Conservation (phyloP, 2,113 vertebrate species). For the Bos javanicus region DNA sequence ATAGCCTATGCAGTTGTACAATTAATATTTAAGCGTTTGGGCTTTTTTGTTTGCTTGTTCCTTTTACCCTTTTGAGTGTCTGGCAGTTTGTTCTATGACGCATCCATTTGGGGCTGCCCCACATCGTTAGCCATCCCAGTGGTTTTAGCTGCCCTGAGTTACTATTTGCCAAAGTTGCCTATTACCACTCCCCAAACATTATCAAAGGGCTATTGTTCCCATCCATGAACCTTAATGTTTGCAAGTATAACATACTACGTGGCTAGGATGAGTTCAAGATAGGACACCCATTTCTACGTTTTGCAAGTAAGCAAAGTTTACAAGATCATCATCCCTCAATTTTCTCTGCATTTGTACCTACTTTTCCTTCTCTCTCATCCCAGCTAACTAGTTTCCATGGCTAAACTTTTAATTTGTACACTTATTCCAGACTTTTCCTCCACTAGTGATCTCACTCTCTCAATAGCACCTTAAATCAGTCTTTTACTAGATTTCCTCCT, state of each 20-base stretch:
- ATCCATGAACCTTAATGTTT: background rate
- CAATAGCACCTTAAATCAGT: background rate
- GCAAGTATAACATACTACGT: background rate
- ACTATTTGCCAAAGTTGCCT: background rate
- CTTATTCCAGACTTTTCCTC: background rate
- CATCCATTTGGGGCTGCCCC: background rate
- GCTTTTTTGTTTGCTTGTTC: background rate
- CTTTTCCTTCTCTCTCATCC: background rate
- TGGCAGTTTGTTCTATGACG: background rate
- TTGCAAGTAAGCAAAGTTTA: background rate
- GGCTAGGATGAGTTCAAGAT: background rate
- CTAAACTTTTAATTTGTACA: background rate
- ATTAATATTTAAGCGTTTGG: background rate
- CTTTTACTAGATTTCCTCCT: background rate
- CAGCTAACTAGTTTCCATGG: background rate
- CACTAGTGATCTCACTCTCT: background rate
- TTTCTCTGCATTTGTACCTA: background rate
- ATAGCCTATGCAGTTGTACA: background rate
- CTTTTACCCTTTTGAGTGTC: background rate
- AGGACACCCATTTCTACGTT: background rate
- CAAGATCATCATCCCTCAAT: background rate
- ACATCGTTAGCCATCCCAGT: background rate
- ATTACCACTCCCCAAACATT: background rate
- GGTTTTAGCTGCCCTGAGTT: background rate
- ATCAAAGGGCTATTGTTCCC: background rate